Evolutionary conservation across 1,140 invertebrate genomes (phyloP).

Genomic region (Fragariocoptes setiger): DNA sequence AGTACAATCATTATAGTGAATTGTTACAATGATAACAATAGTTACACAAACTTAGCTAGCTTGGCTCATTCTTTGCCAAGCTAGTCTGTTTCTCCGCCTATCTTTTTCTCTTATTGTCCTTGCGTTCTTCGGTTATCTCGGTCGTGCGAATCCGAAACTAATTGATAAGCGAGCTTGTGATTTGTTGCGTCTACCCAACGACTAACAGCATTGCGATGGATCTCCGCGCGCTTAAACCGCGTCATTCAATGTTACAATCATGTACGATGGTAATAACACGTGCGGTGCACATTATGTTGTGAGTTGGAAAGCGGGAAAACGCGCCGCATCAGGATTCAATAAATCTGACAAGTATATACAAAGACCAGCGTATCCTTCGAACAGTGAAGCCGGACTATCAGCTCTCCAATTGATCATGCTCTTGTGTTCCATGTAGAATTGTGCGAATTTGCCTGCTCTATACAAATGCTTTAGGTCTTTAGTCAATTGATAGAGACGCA

Average conservation of each 20-base stretch:
- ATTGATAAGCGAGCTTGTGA: not conserved
- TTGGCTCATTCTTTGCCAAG: too few relatives aligned
- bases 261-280: not conserved
- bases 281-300: not conserved
- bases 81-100: too few relatives aligned
- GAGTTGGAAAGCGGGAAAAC: slow-evolving; percentile 26
- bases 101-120: too few relatives aligned
- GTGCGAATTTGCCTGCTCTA: slow-evolving; percentile 36
- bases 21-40: too few relatives aligned
- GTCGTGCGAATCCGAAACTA: slow-evolving; percentile 1
- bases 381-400: slow-evolving; percentile 47
- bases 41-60: too few relatives aligned
- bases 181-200: not conserved
- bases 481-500: slow-evolving; percentile 43
- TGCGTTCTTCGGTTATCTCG: not conserved
- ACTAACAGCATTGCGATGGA: not conserved
- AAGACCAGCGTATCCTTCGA: slow-evolving; percentile 34
- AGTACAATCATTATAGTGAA: too few relatives aligned
- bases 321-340: slow-evolving; percentile 31
- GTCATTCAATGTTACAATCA: not conserved
- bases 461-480: slow-evolving; percentile 35
- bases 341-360: slow-evolving; percentile 29
- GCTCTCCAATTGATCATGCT: slow-evolving; percentile 29
- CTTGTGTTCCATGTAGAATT: slow-evolving; percentile 14
- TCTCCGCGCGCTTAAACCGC: not conserved